Percentiles rank a stretch among this genome's conserved stretches.
phyloP scores from a whole-genome alignment of 2,888 invertebrate species.

The Melinaea menophilus region DNA sequence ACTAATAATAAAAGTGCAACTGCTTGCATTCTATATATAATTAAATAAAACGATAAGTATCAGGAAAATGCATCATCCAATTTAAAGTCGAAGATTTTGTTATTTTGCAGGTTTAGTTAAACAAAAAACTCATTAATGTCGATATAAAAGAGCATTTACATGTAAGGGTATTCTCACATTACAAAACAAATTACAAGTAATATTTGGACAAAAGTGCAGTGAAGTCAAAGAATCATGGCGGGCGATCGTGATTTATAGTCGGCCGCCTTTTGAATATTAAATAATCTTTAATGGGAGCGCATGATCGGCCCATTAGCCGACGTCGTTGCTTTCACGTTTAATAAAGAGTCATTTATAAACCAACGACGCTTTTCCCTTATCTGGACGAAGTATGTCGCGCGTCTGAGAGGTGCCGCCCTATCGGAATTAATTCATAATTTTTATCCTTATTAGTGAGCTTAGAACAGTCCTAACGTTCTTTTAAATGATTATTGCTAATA shows the following conservation, averaged over 20 bases:
- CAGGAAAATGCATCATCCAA: too few species aligned
- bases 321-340: conserved; percentile 77
- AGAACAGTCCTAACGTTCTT: conserved; percentile 19
- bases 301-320: conserved; percentile 78
- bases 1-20: too few species aligned
- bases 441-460: conserved; percentile 52
- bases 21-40: too few species aligned
- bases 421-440: conserved; percentile 76
- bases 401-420: conserved; percentile 75
- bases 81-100: too few species aligned
- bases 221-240: conserved; percentile 71
- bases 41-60: too few species aligned
- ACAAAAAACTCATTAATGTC: neutral
- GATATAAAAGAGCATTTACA: neutral
- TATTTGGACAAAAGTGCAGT: conserved; percentile 69
- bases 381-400: conserved; percentile 72
- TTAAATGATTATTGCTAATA: conserved; percentile 15
- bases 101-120: neutral
- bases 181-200: conserved; percentile 45
- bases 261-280: conserved; percentile 78
- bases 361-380: conserved; percentile 75
- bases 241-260: conserved; percentile 74
- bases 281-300: conserved; percentile 79
- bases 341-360: conserved; percentile 79
- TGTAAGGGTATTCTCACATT: conserved; percentile 39